Evolutionary conservation across 2,797 vertebrate species (phyloP), one percentile per base, ranked within the genome.

Genomic region (Pseudochromis fuscus): DNA sequence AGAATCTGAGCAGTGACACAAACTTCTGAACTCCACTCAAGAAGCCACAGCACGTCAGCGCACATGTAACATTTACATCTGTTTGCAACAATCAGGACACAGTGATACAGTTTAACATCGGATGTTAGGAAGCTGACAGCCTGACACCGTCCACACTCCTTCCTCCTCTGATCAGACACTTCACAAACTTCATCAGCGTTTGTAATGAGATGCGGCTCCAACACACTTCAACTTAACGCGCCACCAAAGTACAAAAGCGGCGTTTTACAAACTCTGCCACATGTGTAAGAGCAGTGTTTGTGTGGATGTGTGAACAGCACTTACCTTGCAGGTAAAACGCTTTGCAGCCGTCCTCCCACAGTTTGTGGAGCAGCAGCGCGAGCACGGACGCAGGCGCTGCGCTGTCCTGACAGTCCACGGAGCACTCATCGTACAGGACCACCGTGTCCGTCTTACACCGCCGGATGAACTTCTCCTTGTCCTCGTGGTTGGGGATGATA

Each of bases 241-340:
- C n/a, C n/a, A n/a, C n/a, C n/a, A n/a, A n/a, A n/a, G n/a, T n/a
- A n/a, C n/a, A n/a, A n/a, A n/a, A n/a, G n/a, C n/a, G n/a, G n/a
- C n/a, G n/a, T n/a, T n/a, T n/a, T n/a, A n/a, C n/a, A n/a, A n/a
- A n/a, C n/a, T n/a, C n/a, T n/a, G n/a, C n/a, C n/a, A n/a, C n/a
- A n/a, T n/a, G n/a, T n/a, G n/a, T n/a, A n/a, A n/a, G n/a, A n/a
- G n/a, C n/a, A n/a, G n/a, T n/a, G n/a, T n/a, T n/a, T n/a, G n/a
- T n/a, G n/a, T n/a, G n/a, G n/a, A n/a, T n/a, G n/a, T n/a, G n/a
- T n/a, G n/a, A n/a, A n/a, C n/a, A n/a, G n/a, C 0, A 23, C 59
- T 84, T 86, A 98, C 98, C 98, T 95, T 99, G 95, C 69, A 99
- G 87, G 91, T 96, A 99, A 75, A 93, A 97, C 0, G 96, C 98